Percentiles rank a stretch among this genome's conserved stretches.
Conservation (phyloP, 2,797 vertebrate species). For the Chrysocyon brachyurus region DNA sequence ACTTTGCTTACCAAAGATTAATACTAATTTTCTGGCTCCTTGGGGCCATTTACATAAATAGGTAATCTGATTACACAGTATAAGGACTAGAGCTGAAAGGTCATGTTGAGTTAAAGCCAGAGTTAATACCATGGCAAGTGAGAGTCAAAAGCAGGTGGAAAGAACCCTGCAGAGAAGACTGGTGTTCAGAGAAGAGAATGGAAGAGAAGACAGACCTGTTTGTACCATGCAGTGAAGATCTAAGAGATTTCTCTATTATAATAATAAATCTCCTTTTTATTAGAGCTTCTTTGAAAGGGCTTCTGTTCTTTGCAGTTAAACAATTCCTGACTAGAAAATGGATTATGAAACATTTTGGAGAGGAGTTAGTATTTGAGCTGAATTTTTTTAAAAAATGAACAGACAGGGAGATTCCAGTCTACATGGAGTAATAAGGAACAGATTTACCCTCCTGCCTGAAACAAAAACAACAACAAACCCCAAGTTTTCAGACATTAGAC, state of each 20-base stretch:
- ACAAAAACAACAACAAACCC: background rate
- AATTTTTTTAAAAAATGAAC: slow-evolving; percentile 33
- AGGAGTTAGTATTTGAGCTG: slow-evolving; percentile 1
- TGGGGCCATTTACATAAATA: background rate
- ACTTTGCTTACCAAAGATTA: slow-evolving; percentile 37
- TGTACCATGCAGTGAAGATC: background rate
- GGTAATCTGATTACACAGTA: slow-evolving; percentile 2
- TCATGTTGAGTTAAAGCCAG: background rate
- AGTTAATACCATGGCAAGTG: slow-evolving; percentile 32
- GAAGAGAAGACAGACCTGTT: slow-evolving; percentile 11
- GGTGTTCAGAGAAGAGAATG: background rate
- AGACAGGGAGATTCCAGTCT: background rate
- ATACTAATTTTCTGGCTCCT: slow-evolving; percentile 59
- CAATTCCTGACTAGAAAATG: slow-evolving; percentile 65
- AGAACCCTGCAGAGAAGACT: background rate
- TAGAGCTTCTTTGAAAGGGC: slow-evolving; percentile 50
- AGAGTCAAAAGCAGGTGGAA: slow-evolving; percentile 25
- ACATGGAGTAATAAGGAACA: slow-evolving; percentile 17
- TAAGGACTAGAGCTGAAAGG: slow-evolving; percentile 32
- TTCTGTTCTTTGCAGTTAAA: slow-evolving; percentile 53
- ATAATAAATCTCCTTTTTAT: slow-evolving; percentile 51
- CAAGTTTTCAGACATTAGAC: slow-evolving; percentile 20
- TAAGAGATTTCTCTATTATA: slow-evolving; percentile 56
- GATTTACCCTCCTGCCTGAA: slow-evolving; percentile 20
- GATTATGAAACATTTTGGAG: slow-evolving; percentile 38